phyloP scores from a whole-genome alignment of 2,113 vertebrate genomes.

The Pluvianellus socialis region DNA sequence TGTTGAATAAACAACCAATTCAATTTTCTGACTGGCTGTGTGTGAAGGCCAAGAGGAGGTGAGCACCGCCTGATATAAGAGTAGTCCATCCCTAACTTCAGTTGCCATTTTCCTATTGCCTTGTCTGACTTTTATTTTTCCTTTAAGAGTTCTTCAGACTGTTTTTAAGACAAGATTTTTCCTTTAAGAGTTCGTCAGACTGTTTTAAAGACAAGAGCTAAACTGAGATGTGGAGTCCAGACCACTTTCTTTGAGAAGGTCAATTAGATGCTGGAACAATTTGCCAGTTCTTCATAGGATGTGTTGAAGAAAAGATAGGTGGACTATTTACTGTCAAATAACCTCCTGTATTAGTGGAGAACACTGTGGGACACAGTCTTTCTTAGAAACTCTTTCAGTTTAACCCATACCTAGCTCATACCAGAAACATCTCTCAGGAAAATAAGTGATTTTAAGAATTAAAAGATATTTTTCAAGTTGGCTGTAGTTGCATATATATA shows the following conservation, averaged over 20 bases:
- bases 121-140: background rate
- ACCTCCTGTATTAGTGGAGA: background rate
- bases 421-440: background rate
- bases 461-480: background rate
- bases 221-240: background rate
- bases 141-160: background rate
- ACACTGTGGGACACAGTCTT: background rate
- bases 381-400: background rate
- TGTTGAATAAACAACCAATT: background rate
- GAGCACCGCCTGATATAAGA: background rate
- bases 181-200: no score
- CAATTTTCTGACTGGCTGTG: background rate
- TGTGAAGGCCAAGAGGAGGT: background rate
- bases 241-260: background rate
- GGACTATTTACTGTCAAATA: background rate
- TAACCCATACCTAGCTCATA: background rate
- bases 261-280: background rate
- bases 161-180: constrained; percentile 13
- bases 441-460: background rate
- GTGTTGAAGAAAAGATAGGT: background rate
- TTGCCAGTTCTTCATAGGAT: background rate
- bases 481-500: background rate
- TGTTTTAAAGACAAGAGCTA: constrained; percentile 1
- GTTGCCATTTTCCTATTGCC: background rate
- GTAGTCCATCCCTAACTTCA: background rate